Percentiles rank a stretch among this genome's conserved stretches.
phyloP scores from a whole-genome alignment of 2,113 vertebrate species.

The Hypomesus transpacificus region DNA sequence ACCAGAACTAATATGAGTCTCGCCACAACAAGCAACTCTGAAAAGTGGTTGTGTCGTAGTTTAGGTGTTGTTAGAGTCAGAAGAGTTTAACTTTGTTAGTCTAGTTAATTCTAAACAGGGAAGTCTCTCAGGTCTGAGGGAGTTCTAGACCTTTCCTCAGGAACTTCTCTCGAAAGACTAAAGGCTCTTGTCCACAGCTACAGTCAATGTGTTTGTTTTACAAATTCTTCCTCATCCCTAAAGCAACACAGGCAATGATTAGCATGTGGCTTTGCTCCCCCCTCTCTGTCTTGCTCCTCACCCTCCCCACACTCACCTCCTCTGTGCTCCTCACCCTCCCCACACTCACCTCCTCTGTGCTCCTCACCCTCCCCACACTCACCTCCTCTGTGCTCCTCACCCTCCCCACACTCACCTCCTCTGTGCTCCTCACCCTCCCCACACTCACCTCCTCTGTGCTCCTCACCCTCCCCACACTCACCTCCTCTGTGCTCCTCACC shows the following conservation, averaged over 20 bases:
- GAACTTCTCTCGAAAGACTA: not conserved
- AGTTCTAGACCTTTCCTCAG: not conserved
- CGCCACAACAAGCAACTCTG: too few species aligned
- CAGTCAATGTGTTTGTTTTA: slow-evolving; percentile 2
- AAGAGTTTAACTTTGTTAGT: too few species aligned
- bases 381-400: too few species aligned
- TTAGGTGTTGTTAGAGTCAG: too few species aligned
- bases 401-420: not conserved
- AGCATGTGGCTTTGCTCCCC: not conserved
- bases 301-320: too few species aligned
- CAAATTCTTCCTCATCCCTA: slow-evolving; percentile 1
- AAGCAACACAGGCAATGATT: slow-evolving; percentile 5
- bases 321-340: not conserved
- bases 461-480: not conserved
- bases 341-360: too few species aligned
- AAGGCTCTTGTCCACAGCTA: not conserved
- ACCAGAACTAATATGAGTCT: too few species aligned
- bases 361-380: not conserved
- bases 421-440: not conserved
- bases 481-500: too few species aligned
- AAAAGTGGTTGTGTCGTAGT: too few species aligned
- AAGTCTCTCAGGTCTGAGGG: not conserved
- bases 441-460: too few species aligned
- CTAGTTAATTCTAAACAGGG: too few species aligned
- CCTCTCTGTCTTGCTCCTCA: not conserved